These are phyloP conservation scores for Caenorhabditis angaria DNA, from an alignment of 2,888 invertebrate species.

Conservation along the genomic window DNA sequence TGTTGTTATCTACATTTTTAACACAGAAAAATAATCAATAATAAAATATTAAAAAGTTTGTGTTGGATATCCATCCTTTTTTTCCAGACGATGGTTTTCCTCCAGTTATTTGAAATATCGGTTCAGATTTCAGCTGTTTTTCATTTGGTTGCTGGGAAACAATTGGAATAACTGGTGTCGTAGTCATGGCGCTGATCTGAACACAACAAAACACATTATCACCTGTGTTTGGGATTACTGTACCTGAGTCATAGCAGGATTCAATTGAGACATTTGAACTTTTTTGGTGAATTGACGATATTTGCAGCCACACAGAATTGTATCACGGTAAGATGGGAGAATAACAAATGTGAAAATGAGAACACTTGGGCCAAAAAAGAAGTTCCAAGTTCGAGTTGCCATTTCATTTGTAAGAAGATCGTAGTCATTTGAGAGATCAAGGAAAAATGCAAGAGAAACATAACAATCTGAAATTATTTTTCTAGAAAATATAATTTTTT, in stretches of 20 bases:
- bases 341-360: conserved; percentile 42
- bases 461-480: not conserved
- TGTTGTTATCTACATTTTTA: conserved; percentile 43
- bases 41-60: conserved; percentile 9
- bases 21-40: conserved; percentile 8
- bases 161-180: conserved; percentile 19
- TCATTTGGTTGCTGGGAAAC: conserved; percentile 3
- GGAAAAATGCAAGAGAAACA: conserved; percentile 24
- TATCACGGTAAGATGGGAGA: conserved; percentile 44
- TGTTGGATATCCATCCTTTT: conserved; percentile 14
- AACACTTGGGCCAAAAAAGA: conserved; percentile 37
- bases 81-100: not conserved
- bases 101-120: not conserved
- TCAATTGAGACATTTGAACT: conserved; percentile 18
- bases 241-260: conserved; percentile 7
- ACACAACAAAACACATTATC: not conserved
- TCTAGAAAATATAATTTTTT: too few relatives aligned
- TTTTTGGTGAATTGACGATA: conserved; percentile 32
- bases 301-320: conserved; percentile 42
- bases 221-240: conserved; percentile 17
- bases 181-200: conserved; percentile 24
- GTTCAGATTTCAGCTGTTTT: not conserved
- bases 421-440: conserved; percentile 26
- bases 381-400: conserved; percentile 42
- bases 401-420: conserved; percentile 39